These are phyloP conservation scores for Dorcus parallelipipedus DNA, from an alignment of 2,888 invertebrate species.

Conservation along the genomic window DNA sequence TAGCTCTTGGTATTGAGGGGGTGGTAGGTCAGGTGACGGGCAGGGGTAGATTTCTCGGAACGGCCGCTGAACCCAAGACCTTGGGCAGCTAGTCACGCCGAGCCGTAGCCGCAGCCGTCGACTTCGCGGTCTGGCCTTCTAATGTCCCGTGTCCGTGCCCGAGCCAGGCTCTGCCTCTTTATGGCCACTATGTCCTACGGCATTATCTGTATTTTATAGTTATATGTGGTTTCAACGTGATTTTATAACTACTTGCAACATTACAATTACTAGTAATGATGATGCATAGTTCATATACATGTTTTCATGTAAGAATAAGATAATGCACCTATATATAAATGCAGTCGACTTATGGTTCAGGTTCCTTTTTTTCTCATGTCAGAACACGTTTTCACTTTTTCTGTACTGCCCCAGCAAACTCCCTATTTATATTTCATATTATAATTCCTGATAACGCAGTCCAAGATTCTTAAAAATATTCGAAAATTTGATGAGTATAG, in stretches of 20 bases:
- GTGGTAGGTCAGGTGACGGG: conserved; percentile 19
- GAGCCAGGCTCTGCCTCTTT: conserved; percentile 16
- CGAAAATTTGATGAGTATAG: no score
- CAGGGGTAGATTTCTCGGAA: conserved; percentile 23
- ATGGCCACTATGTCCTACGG: conserved; percentile 16
- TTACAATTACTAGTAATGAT: conserved; percentile 17
- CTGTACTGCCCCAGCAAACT: no score
- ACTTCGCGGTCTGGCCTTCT: conserved; percentile 21
- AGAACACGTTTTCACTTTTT: no score
- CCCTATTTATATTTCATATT: no score
- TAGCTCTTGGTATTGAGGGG: conserved; percentile 8
- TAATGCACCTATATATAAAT: neutral
- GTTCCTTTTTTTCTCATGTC: no score
- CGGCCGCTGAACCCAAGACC: conserved; percentile 25
- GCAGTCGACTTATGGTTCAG: neutral
- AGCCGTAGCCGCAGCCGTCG: conserved; percentile 17
- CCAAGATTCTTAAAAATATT: no score
- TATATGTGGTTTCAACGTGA: conserved; percentile 15
- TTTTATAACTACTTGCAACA: conserved; percentile 17
- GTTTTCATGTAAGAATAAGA: neutral
- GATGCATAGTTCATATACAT: conserved; percentile 10
- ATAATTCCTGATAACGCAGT: no score
- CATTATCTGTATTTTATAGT: conserved; percentile 16
- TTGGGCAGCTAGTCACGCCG: conserved; percentile 23
- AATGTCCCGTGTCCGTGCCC: conserved; percentile 18